Conservation (phyloP, 2,797 vertebrate species). For the Hypotaenidia philippensis region DNA sequence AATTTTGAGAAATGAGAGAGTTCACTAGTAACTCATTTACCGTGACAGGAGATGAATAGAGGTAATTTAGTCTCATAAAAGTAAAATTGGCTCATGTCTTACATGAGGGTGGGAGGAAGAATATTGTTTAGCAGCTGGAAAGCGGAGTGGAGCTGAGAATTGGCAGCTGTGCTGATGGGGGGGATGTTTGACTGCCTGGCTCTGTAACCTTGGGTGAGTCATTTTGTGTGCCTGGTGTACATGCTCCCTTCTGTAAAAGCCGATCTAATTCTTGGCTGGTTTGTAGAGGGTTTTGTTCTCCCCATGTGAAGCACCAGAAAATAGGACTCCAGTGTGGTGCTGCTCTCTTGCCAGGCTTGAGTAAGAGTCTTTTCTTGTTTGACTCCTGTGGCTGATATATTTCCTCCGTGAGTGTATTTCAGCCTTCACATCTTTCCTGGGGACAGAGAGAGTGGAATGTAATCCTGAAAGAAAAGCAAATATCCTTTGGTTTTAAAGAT, state of each 20-base stretch:
- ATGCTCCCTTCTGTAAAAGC: constrained; percentile 10
- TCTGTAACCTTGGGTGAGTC: not conserved
- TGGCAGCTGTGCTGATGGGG: constrained; percentile 29
- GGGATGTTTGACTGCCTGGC: not conserved
- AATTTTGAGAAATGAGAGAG: constrained; percentile 60
- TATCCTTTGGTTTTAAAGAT: constrained; percentile 31
- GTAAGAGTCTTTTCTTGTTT: not conserved
- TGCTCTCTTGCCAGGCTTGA: not conserved
- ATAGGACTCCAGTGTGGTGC: not conserved
- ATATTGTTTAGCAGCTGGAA: constrained; percentile 39
- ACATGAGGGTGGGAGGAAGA: constrained; percentile 38
- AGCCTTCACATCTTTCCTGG: constrained; percentile 4
- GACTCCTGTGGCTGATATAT: not conserved
- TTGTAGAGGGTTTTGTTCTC: constrained; percentile 28
- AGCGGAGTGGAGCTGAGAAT: not conserved
- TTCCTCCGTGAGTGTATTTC: not conserved
- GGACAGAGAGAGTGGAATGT: not conserved
- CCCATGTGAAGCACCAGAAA: not conserved
- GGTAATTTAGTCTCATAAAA: constrained; percentile 69
- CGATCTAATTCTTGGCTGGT: not conserved
- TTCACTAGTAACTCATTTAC: constrained; percentile 65
- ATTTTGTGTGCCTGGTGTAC: not conserved
- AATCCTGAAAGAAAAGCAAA: constrained; percentile 53
- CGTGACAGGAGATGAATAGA: constrained; percentile 69
- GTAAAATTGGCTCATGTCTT: constrained; percentile 67